These are phyloP conservation scores for Cyclopterus lumpus DNA, from an alignment of 2,797 vertebrate genomes.

Conservation along the genomic window DNA sequence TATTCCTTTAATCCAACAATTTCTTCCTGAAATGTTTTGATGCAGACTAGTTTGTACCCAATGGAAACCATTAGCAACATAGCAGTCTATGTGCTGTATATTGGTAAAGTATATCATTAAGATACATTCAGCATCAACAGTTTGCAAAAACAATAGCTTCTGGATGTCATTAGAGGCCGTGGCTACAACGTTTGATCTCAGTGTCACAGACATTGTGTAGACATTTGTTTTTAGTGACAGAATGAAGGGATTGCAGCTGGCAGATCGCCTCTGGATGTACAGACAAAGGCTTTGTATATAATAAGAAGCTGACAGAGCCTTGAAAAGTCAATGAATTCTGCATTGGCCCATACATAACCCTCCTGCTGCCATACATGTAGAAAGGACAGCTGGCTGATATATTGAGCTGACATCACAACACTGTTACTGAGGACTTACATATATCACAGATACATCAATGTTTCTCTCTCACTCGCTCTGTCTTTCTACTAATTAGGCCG, in stretches of 20 bases:
- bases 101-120: neutral
- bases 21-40: neutral
- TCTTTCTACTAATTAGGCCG: slow-evolving; percentile 29
- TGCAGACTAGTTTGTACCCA: neutral
- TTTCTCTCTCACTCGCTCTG: slow-evolving; percentile 1
- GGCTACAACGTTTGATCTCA: neutral
- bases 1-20: neutral
- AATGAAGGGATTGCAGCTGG: slow-evolving; percentile 15
- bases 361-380: slow-evolving; percentile 6
- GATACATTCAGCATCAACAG: neutral
- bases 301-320: slow-evolving; percentile 22
- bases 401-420: slow-evolving; percentile 46
- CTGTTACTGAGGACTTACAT: slow-evolving; percentile 32
- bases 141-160: neutral
- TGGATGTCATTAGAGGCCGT: neutral
- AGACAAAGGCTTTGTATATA: slow-evolving; percentile 37
- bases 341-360: slow-evolving; percentile 55
- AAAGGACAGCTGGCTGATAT: slow-evolving; percentile 63
- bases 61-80: neutral
- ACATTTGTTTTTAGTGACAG: slow-evolving; percentile 21
- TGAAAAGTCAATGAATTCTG: slow-evolving; percentile 58
- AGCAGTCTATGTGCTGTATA: neutral
- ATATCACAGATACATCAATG: slow-evolving; percentile 18
- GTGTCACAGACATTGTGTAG: slow-evolving; percentile 10
- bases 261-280: slow-evolving; percentile 29